Conservation (phyloP, 2,797 vertebrate species). For the Crax fasciolata region DNA sequence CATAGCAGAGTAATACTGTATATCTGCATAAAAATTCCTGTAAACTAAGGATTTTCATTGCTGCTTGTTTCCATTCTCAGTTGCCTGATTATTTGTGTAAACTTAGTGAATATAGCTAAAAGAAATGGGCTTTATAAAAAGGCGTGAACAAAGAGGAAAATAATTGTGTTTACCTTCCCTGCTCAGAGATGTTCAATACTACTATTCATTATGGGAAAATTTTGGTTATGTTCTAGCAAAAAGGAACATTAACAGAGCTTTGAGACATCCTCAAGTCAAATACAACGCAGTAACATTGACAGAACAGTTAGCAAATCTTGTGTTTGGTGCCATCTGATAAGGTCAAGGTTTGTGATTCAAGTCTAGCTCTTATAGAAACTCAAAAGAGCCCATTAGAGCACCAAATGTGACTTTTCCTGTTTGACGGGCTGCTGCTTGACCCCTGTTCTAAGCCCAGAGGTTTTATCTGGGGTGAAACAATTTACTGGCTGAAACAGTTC, state of each 20-base stretch:
- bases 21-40: neutral
- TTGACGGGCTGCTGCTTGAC: neutral
- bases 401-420: neutral
- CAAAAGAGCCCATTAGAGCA: neutral
- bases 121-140: neutral
- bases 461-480: neutral
- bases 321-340: slow-evolving; percentile 29
- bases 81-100: neutral
- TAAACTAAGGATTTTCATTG: neutral
- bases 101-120: neutral
- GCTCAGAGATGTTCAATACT: neutral
- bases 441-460: neutral
- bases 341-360: slow-evolving; percentile 21
- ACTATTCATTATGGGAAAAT: neutral
- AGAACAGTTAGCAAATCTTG: neutral
- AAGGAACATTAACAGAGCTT: neutral
- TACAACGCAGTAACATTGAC: neutral
- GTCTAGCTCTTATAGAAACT: neutral
- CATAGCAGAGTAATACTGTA: neutral
- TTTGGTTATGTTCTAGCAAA: neutral
- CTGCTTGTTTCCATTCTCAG: neutral
- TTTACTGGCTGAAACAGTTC: neutral
- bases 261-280: slow-evolving; percentile 10
- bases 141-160: neutral
- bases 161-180: neutral